Conservation (phyloP, 2,113 vertebrate genomes). For the Chionodraco myersi region DNA sequence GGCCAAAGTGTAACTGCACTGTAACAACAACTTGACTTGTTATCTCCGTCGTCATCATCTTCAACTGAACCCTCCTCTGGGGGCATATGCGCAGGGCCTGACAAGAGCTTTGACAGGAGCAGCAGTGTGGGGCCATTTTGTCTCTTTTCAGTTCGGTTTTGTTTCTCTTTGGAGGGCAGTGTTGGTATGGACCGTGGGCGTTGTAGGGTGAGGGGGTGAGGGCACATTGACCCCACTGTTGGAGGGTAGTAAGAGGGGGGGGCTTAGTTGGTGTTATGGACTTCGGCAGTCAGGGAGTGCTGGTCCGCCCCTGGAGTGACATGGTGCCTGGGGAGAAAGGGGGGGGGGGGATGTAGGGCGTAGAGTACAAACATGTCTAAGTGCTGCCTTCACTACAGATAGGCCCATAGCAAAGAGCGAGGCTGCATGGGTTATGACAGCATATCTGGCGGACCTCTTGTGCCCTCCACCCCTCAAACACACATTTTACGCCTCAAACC, state of each 20-base stretch:
- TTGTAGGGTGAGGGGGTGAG: constrained; percentile 64
- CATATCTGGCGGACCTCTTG: constrained; percentile 78
- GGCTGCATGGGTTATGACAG: constrained; percentile 84
- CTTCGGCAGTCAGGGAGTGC: constrained; percentile 76
- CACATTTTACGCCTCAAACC: constrained; percentile 73
- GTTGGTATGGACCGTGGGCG: constrained; percentile 72
- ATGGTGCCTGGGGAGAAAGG: constrained; percentile 74
- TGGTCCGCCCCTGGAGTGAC: constrained; percentile 75
- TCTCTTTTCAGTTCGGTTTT: constrained; percentile 81
- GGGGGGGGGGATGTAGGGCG: constrained; percentile 79
- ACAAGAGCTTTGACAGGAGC: constrained; percentile 75
- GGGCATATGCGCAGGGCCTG: constrained; percentile 66
- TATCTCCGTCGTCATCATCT: constrained; percentile 75
- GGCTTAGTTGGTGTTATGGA: constrained; percentile 78
- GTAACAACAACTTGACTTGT: constrained; percentile 75
- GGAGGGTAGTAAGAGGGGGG: constrained; percentile 53
- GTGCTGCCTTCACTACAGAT: constrained; percentile 86
- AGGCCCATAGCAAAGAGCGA: constrained; percentile 76
- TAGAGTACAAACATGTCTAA: constrained; percentile 86
- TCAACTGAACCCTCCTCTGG: constrained; percentile 71
- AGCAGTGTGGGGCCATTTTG: constrained; percentile 76
- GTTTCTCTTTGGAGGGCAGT: constrained; percentile 78
- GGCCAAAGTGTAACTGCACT: constrained; percentile 77
- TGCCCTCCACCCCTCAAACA: constrained; percentile 73
- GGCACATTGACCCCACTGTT: constrained; percentile 73